phyloP scores from a whole-genome alignment of 2,113 vertebrate species.

The Paramormyrops kingsleyae region DNA sequence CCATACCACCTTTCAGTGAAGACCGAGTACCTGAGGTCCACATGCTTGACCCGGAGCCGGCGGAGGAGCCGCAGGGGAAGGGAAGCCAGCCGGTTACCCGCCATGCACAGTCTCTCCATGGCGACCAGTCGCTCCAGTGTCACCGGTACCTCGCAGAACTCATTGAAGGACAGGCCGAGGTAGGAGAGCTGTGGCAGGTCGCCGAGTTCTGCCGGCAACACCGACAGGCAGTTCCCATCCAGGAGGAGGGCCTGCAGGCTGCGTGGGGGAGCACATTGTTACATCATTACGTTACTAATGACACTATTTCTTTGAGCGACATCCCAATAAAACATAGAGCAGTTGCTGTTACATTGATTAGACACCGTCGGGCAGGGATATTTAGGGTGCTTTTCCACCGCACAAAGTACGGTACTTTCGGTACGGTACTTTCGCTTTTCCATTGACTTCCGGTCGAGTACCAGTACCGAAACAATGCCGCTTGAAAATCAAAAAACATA shows the following conservation, averaged over 20 bases:
- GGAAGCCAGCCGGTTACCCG: slow-evolving; percentile 77
- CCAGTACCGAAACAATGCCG: too few species aligned
- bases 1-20: background rate
- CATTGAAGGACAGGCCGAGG: slow-evolving; percentile 91
- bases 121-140: slow-evolving; percentile 79
- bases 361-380: background rate
- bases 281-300: background rate
- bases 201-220: slow-evolving; percentile 79
- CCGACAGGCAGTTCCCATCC: slow-evolving; percentile 85
- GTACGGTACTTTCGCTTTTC: too few species aligned
- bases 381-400: too few species aligned
- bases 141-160: slow-evolving; percentile 78
- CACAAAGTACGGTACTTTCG: too few species aligned
- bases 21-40: slow-evolving; percentile 56
- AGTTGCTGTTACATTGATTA: background rate
- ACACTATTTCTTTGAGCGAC: background rate
- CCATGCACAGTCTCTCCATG: slow-evolving; percentile 94
- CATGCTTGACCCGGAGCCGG: slow-evolving; percentile 69
- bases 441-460: too few species aligned
- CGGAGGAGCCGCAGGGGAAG: slow-evolving; percentile 53
- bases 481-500: too few species aligned
- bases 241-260: slow-evolving; percentile 93
- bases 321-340: background rate
- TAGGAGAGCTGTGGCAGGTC: slow-evolving; percentile 81
- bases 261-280: background rate